Percentiles rank a stretch among this genome's conserved stretches.
These are phyloP conservation scores for Phyllotreta cruciferae DNA, from an alignment of 2,888 invertebrate genomes.

Conservation along the genomic window DNA sequence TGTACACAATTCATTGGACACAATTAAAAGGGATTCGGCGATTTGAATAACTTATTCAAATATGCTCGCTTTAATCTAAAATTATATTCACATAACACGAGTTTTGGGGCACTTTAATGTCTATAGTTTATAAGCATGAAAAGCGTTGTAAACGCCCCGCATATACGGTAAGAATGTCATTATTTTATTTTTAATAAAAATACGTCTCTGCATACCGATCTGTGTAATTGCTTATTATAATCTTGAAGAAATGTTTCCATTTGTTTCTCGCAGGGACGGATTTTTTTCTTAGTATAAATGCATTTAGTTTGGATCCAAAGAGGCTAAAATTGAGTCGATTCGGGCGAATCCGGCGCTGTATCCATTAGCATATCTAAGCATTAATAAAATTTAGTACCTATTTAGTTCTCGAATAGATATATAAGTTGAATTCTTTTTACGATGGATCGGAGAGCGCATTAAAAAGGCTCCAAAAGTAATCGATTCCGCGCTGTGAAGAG, in stretches of 20 bases:
- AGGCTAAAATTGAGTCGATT: too few relatives aligned
- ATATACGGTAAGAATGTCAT: conserved; percentile 25
- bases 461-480: conserved; percentile 27
- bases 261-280: too few relatives aligned
- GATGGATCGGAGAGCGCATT: conserved; percentile 25
- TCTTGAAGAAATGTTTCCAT: conserved; percentile 27
- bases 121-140: conserved; percentile 23
- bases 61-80: too few relatives aligned
- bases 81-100: too few relatives aligned
- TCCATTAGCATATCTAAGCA: conserved; percentile 40
- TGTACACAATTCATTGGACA: too few relatives aligned
- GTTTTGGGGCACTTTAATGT: too few relatives aligned
- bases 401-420: conserved; percentile 37
- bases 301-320: too few relatives aligned
- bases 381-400: conserved; percentile 41
- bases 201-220: conserved; percentile 31
- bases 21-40: too few relatives aligned
- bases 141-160: conserved; percentile 23
- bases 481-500: conserved; percentile 33
- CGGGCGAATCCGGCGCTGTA: conserved; percentile 3
- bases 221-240: conserved; percentile 38
- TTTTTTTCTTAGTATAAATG: too few relatives aligned
- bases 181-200: conserved; percentile 30
- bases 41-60: too few relatives aligned
- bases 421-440: conserved; percentile 32